Percentiles rank a stretch among this genome's conserved stretches.
These are phyloP conservation scores for Nyleta sp. DNA, from an alignment of 2,888 invertebrate species.

Conservation along the genomic window DNA sequence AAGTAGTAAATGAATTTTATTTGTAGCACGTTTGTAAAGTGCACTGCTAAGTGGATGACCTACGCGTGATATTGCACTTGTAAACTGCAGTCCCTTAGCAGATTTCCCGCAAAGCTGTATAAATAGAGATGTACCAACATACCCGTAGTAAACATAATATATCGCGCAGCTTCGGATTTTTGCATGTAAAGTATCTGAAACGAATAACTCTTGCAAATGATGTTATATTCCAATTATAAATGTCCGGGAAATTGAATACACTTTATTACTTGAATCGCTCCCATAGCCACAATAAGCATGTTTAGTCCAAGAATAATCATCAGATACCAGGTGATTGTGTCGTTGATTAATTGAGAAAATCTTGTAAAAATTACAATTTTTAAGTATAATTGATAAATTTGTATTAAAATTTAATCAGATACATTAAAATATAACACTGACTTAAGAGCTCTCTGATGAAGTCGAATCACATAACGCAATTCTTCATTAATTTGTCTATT, in stretches of 20 bases:
- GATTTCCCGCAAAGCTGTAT: slow-evolving; percentile 18
- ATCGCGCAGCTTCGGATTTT: slow-evolving; percentile 8
- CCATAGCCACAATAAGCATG: slow-evolving; percentile 16
- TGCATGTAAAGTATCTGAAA: slow-evolving; percentile 25
- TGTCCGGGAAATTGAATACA: background rate
- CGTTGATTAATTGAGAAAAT: slow-evolving; percentile 16
- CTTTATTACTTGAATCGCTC: slow-evolving; percentile 25
- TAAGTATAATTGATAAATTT: too few relatives aligned
- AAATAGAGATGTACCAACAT: slow-evolving; percentile 21
- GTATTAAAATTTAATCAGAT: too few relatives aligned
- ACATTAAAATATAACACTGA: too few relatives aligned
- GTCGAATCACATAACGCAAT: too few relatives aligned
- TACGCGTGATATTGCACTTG: slow-evolving; percentile 11
- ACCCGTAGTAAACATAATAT: slow-evolving; percentile 3
- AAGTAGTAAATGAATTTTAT: background rate
- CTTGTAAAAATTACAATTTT: slow-evolving; percentile 10
- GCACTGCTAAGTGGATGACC: too few relatives aligned
- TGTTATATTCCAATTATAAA: background rate
- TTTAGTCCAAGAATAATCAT: slow-evolving; percentile 13
- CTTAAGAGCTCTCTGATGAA: too few relatives aligned
- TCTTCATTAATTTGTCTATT: too few relatives aligned
- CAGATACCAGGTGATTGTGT: slow-evolving; percentile 28
- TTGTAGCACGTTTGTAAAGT: too few relatives aligned
- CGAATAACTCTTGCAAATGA: background rate
- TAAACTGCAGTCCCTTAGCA: slow-evolving; percentile 5